phyloP scores from a whole-genome alignment of 2,888 invertebrate genomes.

The Tetranychus piercei region DNA sequence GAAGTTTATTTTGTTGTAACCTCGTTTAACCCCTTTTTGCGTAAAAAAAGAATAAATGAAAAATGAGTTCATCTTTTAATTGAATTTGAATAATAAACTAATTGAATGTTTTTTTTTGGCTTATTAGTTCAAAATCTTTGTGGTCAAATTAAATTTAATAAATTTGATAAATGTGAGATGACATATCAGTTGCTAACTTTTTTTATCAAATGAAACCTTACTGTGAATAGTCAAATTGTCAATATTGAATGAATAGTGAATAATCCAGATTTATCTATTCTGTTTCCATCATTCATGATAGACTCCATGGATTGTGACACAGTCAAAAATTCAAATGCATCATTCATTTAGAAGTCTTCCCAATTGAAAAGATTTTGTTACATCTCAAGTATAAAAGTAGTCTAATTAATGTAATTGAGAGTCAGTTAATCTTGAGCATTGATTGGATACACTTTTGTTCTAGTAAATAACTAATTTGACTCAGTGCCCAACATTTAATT shows the following conservation, averaged over 20 bases:
- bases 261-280: too few relatives aligned
- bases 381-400: too few relatives aligned
- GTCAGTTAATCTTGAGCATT: too few relatives aligned
- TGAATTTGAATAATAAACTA: neutral
- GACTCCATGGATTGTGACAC: too few relatives aligned
- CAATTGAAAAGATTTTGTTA: too few relatives aligned
- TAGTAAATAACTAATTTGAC: neutral
- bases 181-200: neutral
- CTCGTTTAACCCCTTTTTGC: neutral
- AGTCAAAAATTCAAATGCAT: too few relatives aligned
- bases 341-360: neutral
- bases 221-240: neutral
- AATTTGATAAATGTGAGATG: neutral
- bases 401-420: too few relatives aligned
- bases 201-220: neutral
- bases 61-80: neutral
- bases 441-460: too few relatives aligned
- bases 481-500: neutral
- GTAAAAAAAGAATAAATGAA: neutral
- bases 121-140: neutral
- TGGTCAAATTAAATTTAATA: neutral
- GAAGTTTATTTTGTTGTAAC: neutral
- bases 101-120: neutral
- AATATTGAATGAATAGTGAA: neutral
- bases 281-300: too few relatives aligned